A percentile compares a stretch with the other conserved stretches of the same genome.
These are phyloP conservation scores for Gymnopithys bicolor DNA, from an alignment of 2,797 vertebrate species.

Conservation along the genomic window DNA sequence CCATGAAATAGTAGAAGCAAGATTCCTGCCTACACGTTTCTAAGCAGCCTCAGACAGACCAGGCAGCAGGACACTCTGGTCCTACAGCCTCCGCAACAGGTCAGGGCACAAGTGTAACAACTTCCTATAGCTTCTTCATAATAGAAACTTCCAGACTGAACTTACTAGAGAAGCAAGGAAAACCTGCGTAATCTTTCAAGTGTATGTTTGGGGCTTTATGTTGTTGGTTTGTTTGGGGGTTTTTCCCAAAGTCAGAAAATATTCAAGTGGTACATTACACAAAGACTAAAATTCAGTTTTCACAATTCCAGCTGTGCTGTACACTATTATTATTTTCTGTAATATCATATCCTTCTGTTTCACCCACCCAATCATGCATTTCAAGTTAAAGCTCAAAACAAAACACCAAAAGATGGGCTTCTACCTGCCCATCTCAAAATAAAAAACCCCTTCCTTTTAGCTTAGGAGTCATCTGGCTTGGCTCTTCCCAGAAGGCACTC, in stretches of 20 bases:
- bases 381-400: neutral
- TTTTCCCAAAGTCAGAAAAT: neutral
- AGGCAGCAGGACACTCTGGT: neutral
- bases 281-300: neutral
- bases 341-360: neutral
- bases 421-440: neutral
- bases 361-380: neutral
- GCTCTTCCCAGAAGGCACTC: neutral
- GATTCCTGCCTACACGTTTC: neutral
- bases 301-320: neutral
- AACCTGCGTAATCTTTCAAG: neutral
- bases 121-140: rapidly evolving
- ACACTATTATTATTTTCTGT: neutral
- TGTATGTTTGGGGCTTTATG: neutral
- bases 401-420: neutral
- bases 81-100: neutral
- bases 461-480: neutral
- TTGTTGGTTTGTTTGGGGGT: neutral
- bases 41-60: neutral
- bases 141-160: neutral
- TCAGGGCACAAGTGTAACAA: neutral
- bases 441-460: neutral
- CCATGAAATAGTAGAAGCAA: neutral
- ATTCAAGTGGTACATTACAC: neutral
- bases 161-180: neutral